Percentiles rank a stretch among this genome's conserved stretches.
phyloP scores from a whole-genome alignment of 2,888 invertebrate species.

The Caenorhabditis japonica region DNA sequence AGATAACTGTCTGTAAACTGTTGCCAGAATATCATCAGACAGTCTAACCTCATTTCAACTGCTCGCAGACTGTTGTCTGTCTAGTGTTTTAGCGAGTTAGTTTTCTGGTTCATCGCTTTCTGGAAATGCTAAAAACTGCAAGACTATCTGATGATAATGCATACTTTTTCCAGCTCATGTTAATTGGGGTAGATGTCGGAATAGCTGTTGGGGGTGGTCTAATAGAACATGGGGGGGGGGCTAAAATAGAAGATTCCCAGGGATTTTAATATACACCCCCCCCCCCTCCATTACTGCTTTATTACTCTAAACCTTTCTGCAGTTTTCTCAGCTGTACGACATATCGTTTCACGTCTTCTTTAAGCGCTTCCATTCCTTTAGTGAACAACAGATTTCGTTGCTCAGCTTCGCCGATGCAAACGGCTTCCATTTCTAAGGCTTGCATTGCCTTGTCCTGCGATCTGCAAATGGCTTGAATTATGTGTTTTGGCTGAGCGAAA shows the following conservation, averaged over 20 bases:
- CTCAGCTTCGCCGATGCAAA: slow-evolving; percentile 82
- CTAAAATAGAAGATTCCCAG: slow-evolving; percentile 88
- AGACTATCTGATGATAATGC: too few relatives aligned
- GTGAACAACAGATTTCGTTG: slow-evolving; percentile 78
- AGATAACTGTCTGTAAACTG: too few relatives aligned
- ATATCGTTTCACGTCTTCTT: slow-evolving; percentile 78
- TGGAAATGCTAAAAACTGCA: too few relatives aligned
- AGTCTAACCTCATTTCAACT: too few relatives aligned
- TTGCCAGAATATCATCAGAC: slow-evolving; percentile 1
- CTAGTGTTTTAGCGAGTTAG: too few relatives aligned
- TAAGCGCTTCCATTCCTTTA: slow-evolving; percentile 28
- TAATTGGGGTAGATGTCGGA: too few relatives aligned
- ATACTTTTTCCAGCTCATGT: too few relatives aligned
- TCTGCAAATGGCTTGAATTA: too few relatives aligned
- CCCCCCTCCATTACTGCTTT: slow-evolving; percentile 90
- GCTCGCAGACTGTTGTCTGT: too few relatives aligned
- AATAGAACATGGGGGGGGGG: slow-evolving; percentile 87
- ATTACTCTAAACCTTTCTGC: slow-evolving; percentile 78
- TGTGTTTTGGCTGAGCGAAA: too few relatives aligned
- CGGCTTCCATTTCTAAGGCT: slow-evolving; percentile 88
- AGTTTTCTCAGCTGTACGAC: slow-evolving; percentile 81
- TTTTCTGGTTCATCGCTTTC: too few relatives aligned
- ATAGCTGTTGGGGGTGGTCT: too few relatives aligned
- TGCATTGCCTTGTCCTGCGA: slow-evolving; percentile 93
- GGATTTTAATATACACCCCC: slow-evolving; percentile 97